Percentiles rank a stretch among this genome's conserved stretches.
phyloP scores from a whole-genome alignment of 1,140 invertebrate species.

The Achatina immaculata region DNA sequence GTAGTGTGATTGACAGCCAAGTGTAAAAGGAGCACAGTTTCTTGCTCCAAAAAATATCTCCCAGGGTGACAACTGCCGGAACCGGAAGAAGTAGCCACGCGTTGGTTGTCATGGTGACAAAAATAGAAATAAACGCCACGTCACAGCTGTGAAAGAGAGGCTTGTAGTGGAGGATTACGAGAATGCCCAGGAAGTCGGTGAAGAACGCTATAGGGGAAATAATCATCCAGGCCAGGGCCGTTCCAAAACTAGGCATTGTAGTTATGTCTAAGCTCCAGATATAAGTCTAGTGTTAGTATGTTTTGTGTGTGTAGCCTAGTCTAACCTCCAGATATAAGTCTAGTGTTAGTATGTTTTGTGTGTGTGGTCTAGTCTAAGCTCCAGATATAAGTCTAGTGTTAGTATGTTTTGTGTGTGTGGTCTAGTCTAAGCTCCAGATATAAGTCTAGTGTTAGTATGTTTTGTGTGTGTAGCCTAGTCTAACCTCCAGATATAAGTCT shows the following conservation, averaged over 20 bases:
- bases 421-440: too few relatives aligned
- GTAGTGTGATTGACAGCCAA: constrained; percentile 48
- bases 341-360: too few relatives aligned
- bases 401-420: too few relatives aligned
- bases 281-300: too few relatives aligned
- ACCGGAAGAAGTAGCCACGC: constrained; percentile 47
- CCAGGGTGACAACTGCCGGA: constrained; percentile 40
- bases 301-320: too few relatives aligned
- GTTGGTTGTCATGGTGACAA: constrained; percentile 48
- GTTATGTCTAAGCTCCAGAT: too few relatives aligned
- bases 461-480: too few relatives aligned
- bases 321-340: too few relatives aligned
- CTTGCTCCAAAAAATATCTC: constrained; percentile 35
- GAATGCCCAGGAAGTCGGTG: constrained; percentile 46
- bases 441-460: too few relatives aligned
- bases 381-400: too few relatives aligned
- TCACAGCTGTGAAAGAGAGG: constrained; percentile 53
- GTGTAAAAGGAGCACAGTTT: constrained; percentile 49
- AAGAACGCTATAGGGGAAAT: constrained; percentile 50
- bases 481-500: too few relatives aligned
- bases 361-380: too few relatives aligned
- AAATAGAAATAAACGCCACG: constrained; percentile 49
- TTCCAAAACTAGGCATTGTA: constrained; percentile 48
- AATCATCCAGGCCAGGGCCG: constrained; percentile 54
- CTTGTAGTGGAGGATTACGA: constrained; percentile 50